Conservation (phyloP, 64 coral and sea anemone genomes). For the Dendrophyllia cribrosa region DNA sequence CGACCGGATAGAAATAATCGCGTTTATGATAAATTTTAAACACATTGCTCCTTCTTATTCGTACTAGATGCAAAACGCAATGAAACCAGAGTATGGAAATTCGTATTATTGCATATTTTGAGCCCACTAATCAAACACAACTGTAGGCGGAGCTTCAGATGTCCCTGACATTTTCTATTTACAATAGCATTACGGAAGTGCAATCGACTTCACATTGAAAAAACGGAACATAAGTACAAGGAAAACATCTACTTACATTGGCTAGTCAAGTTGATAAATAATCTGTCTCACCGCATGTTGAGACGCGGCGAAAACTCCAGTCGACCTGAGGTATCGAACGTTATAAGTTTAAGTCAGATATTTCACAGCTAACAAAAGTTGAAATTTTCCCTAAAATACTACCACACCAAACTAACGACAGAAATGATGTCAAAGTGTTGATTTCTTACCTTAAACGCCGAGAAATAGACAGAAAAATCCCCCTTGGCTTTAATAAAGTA, state of each 20-base stretch:
- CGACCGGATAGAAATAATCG: too few species aligned
- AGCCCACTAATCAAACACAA: too few species aligned
- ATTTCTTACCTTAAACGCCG: constrained; percentile 34
- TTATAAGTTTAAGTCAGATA: not conserved
- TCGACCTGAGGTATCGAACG: not conserved
- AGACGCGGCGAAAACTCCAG: not conserved
- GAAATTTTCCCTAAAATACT: not conserved
- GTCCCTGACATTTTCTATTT: not conserved
- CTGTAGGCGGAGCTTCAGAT: too few species aligned
- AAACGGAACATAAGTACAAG: too few species aligned
- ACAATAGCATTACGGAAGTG: not conserved
- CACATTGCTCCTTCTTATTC: too few species aligned
- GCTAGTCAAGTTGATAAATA: not conserved
- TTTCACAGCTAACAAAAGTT: not conserved
- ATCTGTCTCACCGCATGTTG: constrained; percentile 19
- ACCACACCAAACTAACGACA: too few species aligned
- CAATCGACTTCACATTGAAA: not conserved
- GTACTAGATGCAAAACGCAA: too few species aligned
- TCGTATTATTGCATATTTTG: too few species aligned
- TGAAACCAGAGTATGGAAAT: too few species aligned
- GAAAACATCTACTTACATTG: constrained; percentile 2
- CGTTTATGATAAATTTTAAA: too few species aligned
- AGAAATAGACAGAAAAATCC: not conserved
- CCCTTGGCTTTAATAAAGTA: not conserved
- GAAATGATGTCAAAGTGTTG: too few species aligned